A percentile compares a stretch with the other conserved stretches of the same genome.
These are phyloP conservation scores for Athrips mouffetella DNA, from an alignment of 2,888 invertebrate species.

Conservation along the genomic window DNA sequence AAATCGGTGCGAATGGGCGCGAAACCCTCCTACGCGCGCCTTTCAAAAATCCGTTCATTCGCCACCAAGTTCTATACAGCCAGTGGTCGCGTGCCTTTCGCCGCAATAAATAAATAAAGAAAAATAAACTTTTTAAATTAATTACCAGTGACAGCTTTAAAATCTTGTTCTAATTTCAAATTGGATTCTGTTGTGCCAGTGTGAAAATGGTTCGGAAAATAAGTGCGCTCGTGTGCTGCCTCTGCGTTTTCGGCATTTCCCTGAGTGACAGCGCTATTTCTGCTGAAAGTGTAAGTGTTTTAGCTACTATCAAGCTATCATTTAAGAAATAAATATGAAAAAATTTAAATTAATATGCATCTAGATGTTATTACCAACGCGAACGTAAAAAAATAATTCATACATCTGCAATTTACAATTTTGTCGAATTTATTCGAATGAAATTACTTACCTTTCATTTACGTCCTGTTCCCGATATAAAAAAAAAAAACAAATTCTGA, in stretches of 20 bases:
- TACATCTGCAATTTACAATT: no score
- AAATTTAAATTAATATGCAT: no score
- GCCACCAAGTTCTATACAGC: conserved; percentile 54
- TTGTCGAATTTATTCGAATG: no score
- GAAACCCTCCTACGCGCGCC: conserved; percentile 77
- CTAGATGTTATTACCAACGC: no score
- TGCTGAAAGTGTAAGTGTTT: conserved; percentile 59
- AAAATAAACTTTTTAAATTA: background rate
- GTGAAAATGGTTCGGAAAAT: conserved; percentile 67
- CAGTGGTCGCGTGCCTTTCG: conserved; percentile 64
- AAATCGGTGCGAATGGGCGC: conserved; percentile 68
- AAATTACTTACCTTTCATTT: no score
- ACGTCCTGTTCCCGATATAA: no score
- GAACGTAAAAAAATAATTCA: no score
- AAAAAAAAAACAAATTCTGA: no score
- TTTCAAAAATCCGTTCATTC: conserved; percentile 72
- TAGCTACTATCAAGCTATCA: background rate
- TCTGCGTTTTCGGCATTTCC: conserved; percentile 66
- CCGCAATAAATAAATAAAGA: conserved; percentile 39
- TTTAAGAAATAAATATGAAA: no score
- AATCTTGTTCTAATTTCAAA: conserved; percentile 18
- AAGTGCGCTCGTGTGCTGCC: conserved; percentile 63
- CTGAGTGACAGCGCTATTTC: conserved; percentile 68
- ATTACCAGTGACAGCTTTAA: background rate
- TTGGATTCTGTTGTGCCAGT: conserved; percentile 20